Evolutionary conservation across 1,140 invertebrate genomes (phyloP).

Genomic region (Apis mellifera): Amel_HAv3.1 CM009931.2:24006501-24007000

Average conservation of each 20-base stretch:
- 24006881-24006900: not conserved
- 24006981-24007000: not conserved
- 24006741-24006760: slow-evolving; percentile 14
- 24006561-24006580: too few relatives aligned
- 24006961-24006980: not conserved
- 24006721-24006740: not conserved
- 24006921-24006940: slow-evolving; percentile 7
- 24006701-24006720: not conserved
- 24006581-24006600: too few relatives aligned
- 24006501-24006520: too few relatives aligned
- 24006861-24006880: slow-evolving; percentile 28
- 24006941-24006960: slow-evolving; percentile 12
- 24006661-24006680: not conserved
- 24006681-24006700: not conserved
- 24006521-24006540: too few relatives aligned
- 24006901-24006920: too few relatives aligned
- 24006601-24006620: too few relatives aligned
- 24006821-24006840: slow-evolving; percentile 2
- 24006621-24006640: too few relatives aligned
- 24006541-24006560: too few relatives aligned
- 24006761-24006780: slow-evolving; percentile 13
- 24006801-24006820: not conserved
- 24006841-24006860: slow-evolving; percentile 9
- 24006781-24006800: not conserved
- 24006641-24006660: not conserved